phyloP scores from a whole-genome alignment of 2,797 vertebrate species.

The Anisognathus igniventris region DNA sequence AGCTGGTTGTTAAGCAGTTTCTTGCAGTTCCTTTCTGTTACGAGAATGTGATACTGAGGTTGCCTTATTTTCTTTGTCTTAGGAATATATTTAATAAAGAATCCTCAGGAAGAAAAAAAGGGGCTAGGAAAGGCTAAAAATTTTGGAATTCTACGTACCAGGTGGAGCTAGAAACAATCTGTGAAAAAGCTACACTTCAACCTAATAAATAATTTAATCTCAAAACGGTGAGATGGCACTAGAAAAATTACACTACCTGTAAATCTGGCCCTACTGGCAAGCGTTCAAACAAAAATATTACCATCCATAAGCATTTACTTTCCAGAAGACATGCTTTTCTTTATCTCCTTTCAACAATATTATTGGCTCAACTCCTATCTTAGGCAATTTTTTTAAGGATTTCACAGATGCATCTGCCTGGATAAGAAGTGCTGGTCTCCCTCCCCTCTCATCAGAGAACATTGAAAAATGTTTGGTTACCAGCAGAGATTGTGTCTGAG shows the following conservation, averaged over 20 bases:
- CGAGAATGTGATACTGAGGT: neutral
- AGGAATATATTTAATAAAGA: neutral
- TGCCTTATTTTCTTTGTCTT: neutral
- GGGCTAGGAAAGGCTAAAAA: neutral
- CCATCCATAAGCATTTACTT: neutral
- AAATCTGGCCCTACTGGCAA: conserved; percentile 2
- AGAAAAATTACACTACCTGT: neutral
- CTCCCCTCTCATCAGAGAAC: neutral
- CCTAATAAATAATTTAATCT: conserved; percentile 14
- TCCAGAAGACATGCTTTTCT: conserved; percentile 9
- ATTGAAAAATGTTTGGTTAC: neutral
- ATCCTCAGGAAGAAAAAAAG: neutral
- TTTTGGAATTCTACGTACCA: neutral
- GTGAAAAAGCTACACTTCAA: neutral
- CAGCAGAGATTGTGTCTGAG: neutral
- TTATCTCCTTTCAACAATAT: conserved; percentile 56
- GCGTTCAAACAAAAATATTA: neutral
- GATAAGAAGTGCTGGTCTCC: neutral
- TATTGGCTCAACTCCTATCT: neutral
- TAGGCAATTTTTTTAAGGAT: neutral
- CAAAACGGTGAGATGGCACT: neutral
- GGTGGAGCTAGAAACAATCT: neutral
- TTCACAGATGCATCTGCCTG: neutral
- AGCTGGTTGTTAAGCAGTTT: neutral
- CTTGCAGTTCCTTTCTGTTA: neutral